A percentile compares a stretch with the other conserved stretches of the same genome.
Evolutionary conservation across 1,140 invertebrate genomes (phyloP).

Genomic region (Drosophila murphyi): DNA sequence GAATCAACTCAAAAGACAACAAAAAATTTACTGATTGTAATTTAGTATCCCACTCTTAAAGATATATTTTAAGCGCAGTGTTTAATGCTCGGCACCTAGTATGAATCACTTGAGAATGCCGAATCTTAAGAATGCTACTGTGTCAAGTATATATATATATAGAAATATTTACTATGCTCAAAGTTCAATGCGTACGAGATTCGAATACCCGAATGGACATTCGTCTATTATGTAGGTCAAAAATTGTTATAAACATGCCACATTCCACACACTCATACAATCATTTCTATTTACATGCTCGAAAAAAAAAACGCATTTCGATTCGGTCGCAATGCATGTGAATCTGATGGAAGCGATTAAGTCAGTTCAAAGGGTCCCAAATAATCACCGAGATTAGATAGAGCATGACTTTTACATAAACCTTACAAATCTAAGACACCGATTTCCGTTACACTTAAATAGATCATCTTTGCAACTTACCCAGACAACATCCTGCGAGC

Average conservation of each 20-base stretch:
- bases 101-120: conserved; percentile 14
- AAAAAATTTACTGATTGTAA: too few species aligned
- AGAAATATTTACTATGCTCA: background rate
- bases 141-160: background rate
- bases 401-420: conserved; percentile 11
- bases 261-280: conserved; percentile 48
- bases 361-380: conserved; percentile 50
- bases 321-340: conserved; percentile 47
- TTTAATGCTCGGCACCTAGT: conserved; percentile 18
- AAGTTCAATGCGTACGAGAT: conserved; percentile 3
- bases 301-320: conserved; percentile 38
- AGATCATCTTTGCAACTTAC: conserved; percentile 43
- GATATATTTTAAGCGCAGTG: background rate
- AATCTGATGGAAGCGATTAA: conserved; percentile 60
- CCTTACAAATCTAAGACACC: conserved; percentile 15
- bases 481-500: conserved; percentile 48
- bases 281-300: conserved; percentile 64
- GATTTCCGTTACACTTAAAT: conserved; percentile 39
- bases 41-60: background rate
- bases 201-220: conserved; percentile 14
- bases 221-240: conserved; percentile 65
- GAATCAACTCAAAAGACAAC: conserved; percentile 1
- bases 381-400: conserved; percentile 63
- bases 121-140: conserved; percentile 2
- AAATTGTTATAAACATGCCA: conserved; percentile 47